A percentile compares a stretch with the other conserved stretches of the same genome.
Conservation (phyloP, 2,888 invertebrate genomes). For the Eugnorisma glareosa region DNA sequence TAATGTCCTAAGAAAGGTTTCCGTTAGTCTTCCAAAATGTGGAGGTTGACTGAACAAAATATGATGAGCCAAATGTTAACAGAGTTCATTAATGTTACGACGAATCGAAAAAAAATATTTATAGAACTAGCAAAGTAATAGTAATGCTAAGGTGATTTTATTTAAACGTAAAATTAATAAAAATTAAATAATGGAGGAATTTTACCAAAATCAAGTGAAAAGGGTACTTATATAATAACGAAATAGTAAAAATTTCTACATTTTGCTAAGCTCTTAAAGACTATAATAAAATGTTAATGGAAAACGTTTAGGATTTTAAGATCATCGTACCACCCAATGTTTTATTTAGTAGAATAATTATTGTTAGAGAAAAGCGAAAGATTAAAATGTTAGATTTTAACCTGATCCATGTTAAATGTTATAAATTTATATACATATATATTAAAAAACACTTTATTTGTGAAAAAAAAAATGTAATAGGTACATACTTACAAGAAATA, state of each 20-base stretch:
- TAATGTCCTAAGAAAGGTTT: conserved; percentile 66
- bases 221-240: conserved; percentile 79
- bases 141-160: conserved; percentile 69
- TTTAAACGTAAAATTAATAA: conserved; percentile 61
- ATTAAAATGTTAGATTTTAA: conserved; percentile 46
- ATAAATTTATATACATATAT: neutral
- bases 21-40: conserved; percentile 85
- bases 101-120: conserved; percentile 74
- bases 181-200: conserved; percentile 69
- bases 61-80: conserved; percentile 81
- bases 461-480: neutral
- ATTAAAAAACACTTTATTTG: neutral
- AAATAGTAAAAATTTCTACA: conserved; percentile 74
- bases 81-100: conserved; percentile 81
- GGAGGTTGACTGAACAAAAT: conserved; percentile 84
- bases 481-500: neutral
- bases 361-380: conserved; percentile 57
- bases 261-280: conserved; percentile 77
- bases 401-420: neutral
- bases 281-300: conserved; percentile 66
- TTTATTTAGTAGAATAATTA: conserved; percentile 28
- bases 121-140: conserved; percentile 66
- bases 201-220: conserved; percentile 77
- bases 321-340: conserved; percentile 60
- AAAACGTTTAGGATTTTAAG: conserved; percentile 59